Percentiles rank a stretch among this genome's conserved stretches.
Conservation (phyloP, 2,113 vertebrate species). For the Gymnogyps californianus region DNA sequence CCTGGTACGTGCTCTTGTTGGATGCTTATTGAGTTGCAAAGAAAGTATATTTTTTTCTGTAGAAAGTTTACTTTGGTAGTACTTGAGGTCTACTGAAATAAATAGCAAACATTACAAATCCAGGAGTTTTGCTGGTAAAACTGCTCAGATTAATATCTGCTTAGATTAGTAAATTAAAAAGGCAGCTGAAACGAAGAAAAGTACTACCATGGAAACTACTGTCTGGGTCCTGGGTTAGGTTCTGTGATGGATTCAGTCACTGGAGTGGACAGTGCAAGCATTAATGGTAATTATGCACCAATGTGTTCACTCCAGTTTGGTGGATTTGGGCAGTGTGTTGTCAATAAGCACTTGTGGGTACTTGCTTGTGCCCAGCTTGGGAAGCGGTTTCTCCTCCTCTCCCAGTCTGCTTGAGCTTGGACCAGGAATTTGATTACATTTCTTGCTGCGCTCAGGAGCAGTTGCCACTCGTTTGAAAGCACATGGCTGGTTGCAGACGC, state of each 20-base stretch:
- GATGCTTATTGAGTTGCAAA: background rate
- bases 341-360: background rate
- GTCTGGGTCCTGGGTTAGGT: background rate
- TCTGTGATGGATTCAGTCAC: background rate
- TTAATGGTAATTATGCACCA: background rate
- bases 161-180: background rate
- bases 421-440: background rate
- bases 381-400: background rate
- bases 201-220: background rate
- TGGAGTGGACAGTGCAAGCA: background rate
- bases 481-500: slow-evolving; percentile 44
- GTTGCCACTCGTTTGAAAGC: background rate
- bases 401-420: background rate
- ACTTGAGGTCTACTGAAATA: background rate
- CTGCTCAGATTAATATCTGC: background rate
- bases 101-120: background rate
- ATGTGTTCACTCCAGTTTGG: background rate
- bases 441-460: background rate
- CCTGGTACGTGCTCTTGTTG: background rate
- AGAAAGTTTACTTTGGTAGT: background rate
- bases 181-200: background rate
- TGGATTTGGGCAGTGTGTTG: background rate
- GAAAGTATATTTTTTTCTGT: background rate
- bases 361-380: background rate
- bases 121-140: background rate